A percentile compares a stretch with the other conserved stretches of the same genome.
Evolutionary conservation across 2,797 vertebrate genomes (phyloP).

Genomic region (Paguma larvata): DNA sequence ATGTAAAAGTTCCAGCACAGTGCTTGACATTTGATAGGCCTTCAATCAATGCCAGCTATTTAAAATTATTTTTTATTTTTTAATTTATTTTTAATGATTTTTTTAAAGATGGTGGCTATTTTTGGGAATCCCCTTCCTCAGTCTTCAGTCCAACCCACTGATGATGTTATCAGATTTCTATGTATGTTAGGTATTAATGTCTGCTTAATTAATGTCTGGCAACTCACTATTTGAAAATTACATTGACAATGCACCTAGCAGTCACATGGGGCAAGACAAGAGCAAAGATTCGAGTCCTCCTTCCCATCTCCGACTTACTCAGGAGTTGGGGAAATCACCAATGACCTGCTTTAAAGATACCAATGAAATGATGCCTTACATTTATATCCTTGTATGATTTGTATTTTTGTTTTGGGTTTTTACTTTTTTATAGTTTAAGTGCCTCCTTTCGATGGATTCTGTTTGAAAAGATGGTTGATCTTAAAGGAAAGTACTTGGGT

Average conservation of each 20-base stretch:
- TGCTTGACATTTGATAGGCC: neutral
- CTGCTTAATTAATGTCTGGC: neutral
- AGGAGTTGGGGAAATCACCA: conserved; percentile 27
- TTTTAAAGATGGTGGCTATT: neutral
- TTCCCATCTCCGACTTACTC: neutral
- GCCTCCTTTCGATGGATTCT: conserved; percentile 61
- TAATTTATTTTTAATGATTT: neutral
- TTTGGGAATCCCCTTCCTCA: neutral
- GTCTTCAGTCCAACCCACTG: neutral
- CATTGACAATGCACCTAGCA: neutral
- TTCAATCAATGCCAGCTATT: neutral
- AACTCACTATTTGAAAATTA: conserved; percentile 38
- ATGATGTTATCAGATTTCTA: neutral
- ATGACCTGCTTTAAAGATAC: conserved; percentile 30
- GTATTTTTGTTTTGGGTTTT: conserved; percentile 70
- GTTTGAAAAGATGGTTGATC: conserved; percentile 75
- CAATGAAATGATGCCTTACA: conserved; percentile 14
- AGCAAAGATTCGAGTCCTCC: neutral
- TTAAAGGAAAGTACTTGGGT: conserved; percentile 64
- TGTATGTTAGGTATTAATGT: neutral
- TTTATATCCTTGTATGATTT: conserved; percentile 51
- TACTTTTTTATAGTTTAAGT: conserved; percentile 65
- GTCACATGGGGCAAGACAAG: neutral
- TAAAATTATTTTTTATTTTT: neutral
- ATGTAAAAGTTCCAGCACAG: neutral